Conservation (phyloP, 2,797 vertebrate genomes). For the Manis pentadactyla region DNA sequence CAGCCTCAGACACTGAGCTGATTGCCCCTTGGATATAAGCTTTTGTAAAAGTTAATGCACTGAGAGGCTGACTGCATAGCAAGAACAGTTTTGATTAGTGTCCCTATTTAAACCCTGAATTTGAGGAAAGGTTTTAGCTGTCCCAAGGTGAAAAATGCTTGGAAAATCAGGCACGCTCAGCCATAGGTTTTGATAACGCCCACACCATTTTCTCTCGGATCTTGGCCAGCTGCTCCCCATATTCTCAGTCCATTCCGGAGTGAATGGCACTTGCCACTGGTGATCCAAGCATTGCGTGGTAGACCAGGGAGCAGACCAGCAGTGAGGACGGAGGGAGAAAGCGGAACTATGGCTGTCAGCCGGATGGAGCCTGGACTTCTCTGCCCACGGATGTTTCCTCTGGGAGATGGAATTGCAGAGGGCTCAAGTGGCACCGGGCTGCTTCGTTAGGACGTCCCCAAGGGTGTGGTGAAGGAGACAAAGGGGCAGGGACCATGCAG, state of each 20-base stretch:
- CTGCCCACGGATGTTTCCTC: not conserved
- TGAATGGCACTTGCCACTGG: accelerated
- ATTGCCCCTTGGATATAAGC: slow-evolving; percentile 72
- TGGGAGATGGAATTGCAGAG: not conserved
- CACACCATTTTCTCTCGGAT: slow-evolving; percentile 16
- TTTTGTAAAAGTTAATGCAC: slow-evolving; percentile 79
- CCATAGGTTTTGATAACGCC: slow-evolving; percentile 54
- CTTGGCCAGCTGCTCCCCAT: not conserved
- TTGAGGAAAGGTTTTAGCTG: slow-evolving; percentile 70
- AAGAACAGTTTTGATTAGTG: slow-evolving; percentile 78
- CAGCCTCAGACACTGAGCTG: slow-evolving; percentile 27
- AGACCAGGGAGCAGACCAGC: not conserved
- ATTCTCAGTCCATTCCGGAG: not conserved
- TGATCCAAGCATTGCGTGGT: not conserved
- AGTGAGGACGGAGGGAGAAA: not conserved
- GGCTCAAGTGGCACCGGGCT: too few species aligned
- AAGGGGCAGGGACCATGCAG: too few species aligned
- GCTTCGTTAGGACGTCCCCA: accelerated
- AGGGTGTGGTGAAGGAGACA: too few species aligned
- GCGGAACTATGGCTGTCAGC: not conserved
- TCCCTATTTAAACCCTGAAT: slow-evolving; percentile 75
- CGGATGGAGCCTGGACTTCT: not conserved
- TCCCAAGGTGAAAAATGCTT: slow-evolving; percentile 65
- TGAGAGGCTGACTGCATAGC: slow-evolving; percentile 69
- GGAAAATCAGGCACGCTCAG: slow-evolving; percentile 20